A percentile compares a stretch with the other conserved stretches of the same genome.
phyloP scores from a whole-genome alignment of 1,140 invertebrate genomes.

The Cecropterus lyciades region DNA sequence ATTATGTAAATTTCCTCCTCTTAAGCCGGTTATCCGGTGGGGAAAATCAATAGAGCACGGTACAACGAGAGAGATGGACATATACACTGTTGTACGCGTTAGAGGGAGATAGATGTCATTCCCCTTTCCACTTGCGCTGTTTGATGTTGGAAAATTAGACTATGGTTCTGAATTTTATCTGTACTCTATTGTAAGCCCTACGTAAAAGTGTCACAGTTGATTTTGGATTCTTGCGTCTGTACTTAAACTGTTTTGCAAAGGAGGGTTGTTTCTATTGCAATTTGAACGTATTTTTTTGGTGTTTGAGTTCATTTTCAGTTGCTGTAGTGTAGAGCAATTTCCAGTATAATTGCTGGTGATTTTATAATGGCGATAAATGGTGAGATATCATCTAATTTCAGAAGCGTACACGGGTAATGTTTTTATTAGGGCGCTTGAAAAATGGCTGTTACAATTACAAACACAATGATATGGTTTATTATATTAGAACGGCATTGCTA shows the following conservation, averaged over 20 bases:
- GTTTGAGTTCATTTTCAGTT: slow-evolving; percentile 37
- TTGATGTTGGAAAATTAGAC: slow-evolving; percentile 58
- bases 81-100: slow-evolving; percentile 14
- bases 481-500: background rate
- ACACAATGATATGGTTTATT: background rate
- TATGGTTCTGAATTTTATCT: slow-evolving; percentile 29
- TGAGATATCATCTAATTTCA: slow-evolving; percentile 48
- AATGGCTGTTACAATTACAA: slow-evolving; percentile 19
- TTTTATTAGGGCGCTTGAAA: slow-evolving; percentile 54
- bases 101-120: slow-evolving; percentile 45
- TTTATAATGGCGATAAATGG: slow-evolving; percentile 66
- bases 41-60: slow-evolving; percentile 70
- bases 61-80: slow-evolving; percentile 42
- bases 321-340: slow-evolving; percentile 36
- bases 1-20: slow-evolving; percentile 62
- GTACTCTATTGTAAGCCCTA: slow-evolving; percentile 35
- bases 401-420: slow-evolving; percentile 42
- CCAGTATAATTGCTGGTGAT: slow-evolving; percentile 61
- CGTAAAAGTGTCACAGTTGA: slow-evolving; percentile 1
- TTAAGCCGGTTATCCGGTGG: slow-evolving; percentile 48
- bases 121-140: slow-evolving; percentile 47
- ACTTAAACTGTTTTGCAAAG: slow-evolving; percentile 32
- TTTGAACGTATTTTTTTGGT: slow-evolving; percentile 35
- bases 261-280: slow-evolving; percentile 22
- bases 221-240: slow-evolving; percentile 19